Evolutionary conservation across 2,113 vertebrate species (phyloP).

Genomic region (Vidua macroura): DNA sequence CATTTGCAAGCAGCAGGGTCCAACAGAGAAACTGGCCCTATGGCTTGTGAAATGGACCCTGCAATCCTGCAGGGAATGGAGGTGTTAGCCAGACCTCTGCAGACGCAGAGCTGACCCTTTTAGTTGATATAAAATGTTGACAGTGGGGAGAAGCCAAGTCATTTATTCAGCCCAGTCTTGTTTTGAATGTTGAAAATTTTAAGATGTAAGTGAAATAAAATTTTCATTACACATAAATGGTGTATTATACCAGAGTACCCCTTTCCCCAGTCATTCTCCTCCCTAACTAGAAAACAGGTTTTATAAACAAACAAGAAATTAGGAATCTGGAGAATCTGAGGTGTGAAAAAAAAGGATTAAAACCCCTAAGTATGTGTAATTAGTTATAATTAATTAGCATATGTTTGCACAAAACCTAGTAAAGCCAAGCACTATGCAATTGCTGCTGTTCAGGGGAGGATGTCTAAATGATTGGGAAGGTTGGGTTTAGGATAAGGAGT

Average conservation of each 20-base stretch:
- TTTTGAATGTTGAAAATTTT: neutral
- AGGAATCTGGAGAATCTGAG: neutral
- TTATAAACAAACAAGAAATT: conserved; percentile 2
- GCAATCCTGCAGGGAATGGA: neutral
- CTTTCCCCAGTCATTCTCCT: neutral
- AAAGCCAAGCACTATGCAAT: neutral
- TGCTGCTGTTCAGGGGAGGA: neutral
- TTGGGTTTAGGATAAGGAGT: neutral
- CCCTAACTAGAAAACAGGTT: neutral
- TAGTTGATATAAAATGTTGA: neutral
- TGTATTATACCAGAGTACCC: neutral
- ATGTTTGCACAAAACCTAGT: neutral
- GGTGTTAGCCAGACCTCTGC: neutral
- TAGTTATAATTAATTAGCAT: conserved; percentile 12
- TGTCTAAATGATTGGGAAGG: neutral
- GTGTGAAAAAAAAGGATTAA: neutral
- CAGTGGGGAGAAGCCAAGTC: neutral
- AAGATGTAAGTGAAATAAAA: neutral
- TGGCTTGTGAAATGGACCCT: neutral
- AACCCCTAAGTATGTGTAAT: neutral
- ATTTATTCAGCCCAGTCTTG: neutral
- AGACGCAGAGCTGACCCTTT: neutral
- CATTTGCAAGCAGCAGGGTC: neutral
- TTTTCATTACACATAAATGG: neutral
- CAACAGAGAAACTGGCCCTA: neutral